Percentiles rank a stretch among this genome's conserved stretches.
These are phyloP conservation scores for Thumatha senex DNA, from an alignment of 2,888 invertebrate genomes.

Conservation along the genomic window DNA sequence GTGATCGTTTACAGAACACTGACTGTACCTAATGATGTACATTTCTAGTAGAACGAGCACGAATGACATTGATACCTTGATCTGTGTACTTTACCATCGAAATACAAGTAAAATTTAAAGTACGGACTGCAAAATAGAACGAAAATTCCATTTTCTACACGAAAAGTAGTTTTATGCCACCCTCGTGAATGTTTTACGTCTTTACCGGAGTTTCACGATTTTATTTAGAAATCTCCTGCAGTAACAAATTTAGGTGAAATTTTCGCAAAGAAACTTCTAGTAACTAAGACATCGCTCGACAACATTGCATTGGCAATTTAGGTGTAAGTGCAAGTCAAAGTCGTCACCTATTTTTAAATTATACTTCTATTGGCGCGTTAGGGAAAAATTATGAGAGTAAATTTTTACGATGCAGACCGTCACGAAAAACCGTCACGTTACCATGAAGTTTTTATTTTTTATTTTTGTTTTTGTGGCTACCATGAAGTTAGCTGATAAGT, in stretches of 20 bases:
- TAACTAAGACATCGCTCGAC: background rate
- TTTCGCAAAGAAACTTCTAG: background rate
- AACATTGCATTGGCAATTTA: background rate
- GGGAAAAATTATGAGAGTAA: too few species aligned
- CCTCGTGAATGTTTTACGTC: background rate
- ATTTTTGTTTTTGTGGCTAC: too few species aligned
- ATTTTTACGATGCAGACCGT: too few species aligned
- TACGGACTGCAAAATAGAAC: background rate
- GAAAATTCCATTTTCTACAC: background rate
- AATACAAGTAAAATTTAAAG: background rate
- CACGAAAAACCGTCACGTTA: too few species aligned
- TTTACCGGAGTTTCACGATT: background rate
- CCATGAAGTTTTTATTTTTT: too few species aligned
- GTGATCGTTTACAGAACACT: too few species aligned
- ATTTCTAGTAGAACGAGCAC: too few species aligned
- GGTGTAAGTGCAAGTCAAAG: background rate
- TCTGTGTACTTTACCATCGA: too few species aligned
- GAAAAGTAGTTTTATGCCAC: background rate
- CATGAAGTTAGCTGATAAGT: too few species aligned
- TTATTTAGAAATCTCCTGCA: background rate
- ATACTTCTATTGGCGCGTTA: too few species aligned
- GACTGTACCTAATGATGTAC: too few species aligned
- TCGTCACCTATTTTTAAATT: background rate
- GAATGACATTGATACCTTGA: too few species aligned
- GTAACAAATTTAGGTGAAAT: background rate